Conservation (phyloP, 2,888 invertebrate species). For the Onchidella celtica region DNA sequence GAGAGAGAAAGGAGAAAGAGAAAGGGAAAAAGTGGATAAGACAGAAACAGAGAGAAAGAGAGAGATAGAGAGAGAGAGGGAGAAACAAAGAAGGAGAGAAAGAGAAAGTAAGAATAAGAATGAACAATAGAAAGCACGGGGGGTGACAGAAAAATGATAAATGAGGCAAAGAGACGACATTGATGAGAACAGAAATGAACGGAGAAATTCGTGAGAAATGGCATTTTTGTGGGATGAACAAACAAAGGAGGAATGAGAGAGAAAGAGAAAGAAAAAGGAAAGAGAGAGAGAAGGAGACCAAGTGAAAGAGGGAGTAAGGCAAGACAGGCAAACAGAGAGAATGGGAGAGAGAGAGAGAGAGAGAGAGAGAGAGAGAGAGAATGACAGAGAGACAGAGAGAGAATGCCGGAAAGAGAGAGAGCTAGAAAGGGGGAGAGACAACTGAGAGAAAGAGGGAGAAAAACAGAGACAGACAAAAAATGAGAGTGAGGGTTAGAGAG, state of each 20-base stretch:
- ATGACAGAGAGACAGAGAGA: background rate
- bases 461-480: too few species aligned
- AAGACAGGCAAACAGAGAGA: background rate
- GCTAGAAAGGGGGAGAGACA: too few species aligned
- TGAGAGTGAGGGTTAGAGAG: too few species aligned
- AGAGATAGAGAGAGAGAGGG: background rate
- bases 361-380: background rate
- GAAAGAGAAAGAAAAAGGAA: background rate
- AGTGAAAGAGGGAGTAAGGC: background rate
- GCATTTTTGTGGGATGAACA: too few species aligned
- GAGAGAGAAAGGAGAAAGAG: background rate
- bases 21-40: background rate
- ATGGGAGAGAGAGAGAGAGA: background rate
- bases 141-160: background rate
- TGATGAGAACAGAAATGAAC: background rate
- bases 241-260: background rate
- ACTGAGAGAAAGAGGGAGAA: too few species aligned
- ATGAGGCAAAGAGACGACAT: background rate
- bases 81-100: background rate
- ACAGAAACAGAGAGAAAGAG: background rate
- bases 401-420: too few species aligned
- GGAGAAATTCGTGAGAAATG: background rate
- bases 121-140: background rate
- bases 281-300: conserved; percentile 5
- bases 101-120: background rate